Evolutionary conservation across 2,113 vertebrate genomes (phyloP), one percentile per base, ranked within the genome.

Genomic region (Capricornis sumatraensis): DNA sequence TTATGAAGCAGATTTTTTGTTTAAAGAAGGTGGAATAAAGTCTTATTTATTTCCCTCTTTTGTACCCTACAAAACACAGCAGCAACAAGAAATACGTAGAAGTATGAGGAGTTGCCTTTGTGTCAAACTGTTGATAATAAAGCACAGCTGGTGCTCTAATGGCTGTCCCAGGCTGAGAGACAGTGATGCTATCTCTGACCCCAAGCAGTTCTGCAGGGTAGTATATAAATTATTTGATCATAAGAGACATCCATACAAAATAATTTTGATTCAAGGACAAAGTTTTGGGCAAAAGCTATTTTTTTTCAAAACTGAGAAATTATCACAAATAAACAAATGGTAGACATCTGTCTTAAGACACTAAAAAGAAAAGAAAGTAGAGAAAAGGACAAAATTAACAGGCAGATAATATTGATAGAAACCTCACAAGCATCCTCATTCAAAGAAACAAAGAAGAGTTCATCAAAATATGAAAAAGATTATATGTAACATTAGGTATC

Each of bases 121-220:
- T 2, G 11, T 83, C 8, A 50, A 27, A n/a, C 8, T 25, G 0
- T n/a, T 19, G 14, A n/a, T 7, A 52, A 36, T 2, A 19, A 0
- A 5, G 2, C 1, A 5, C 5, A 30, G 2, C 23, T 36, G 8
- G 2, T 0, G 11, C 0, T 47, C 19, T 67, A 25, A 10, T 2
- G 25, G 5, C 2, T 11, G 25, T 40, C 12, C 5, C 2, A 9
- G 10, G 2, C 10, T 45, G 52, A 16, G 5, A n/a, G 50, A 4
- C 23, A 23, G 21, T 4, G 0, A 14, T 1, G 2, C 12, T 71
- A 0, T n/a, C 40, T 10, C 87, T 33, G 19, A 28, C 21, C 13
- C 5, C 15, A 2, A 1, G 3, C 23, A 67, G 2, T 11, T 53
- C n/a, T 8, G 40, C 17, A 33, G 12, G 5, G n/a, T n/a, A n/a